phyloP scores from a whole-genome alignment of 2,888 invertebrate genomes.

The Silvanus unidentatus region DNA sequence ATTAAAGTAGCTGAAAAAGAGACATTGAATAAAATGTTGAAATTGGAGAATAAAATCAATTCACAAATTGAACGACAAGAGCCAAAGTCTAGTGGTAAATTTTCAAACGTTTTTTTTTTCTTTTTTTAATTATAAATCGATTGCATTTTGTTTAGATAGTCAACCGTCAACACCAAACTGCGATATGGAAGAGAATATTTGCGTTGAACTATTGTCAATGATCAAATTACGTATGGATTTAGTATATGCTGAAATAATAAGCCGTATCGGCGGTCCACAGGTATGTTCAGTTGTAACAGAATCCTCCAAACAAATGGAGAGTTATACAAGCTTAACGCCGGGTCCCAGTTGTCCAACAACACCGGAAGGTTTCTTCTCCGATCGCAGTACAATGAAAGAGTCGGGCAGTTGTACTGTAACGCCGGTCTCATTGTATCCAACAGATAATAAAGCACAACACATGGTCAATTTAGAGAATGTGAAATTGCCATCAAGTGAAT shows the following conservation, averaged over 20 bases:
- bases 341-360: constrained; percentile 40
- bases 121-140: background rate
- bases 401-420: too few relatives aligned
- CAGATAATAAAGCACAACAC: too few relatives aligned
- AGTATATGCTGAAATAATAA: constrained; percentile 72
- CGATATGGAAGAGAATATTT: background rate
- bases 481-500: constrained; percentile 17
- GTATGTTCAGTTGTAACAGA: constrained; percentile 46
- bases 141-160: background rate
- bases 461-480: too few relatives aligned
- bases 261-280: constrained; percentile 50
- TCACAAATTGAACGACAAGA: constrained; percentile 35
- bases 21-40: constrained; percentile 43
- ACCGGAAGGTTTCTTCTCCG: constrained; percentile 40
- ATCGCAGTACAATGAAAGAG: constrained; percentile 20
- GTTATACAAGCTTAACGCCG: constrained; percentile 30
- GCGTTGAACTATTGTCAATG: constrained; percentile 68
- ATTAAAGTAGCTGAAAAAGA: constrained; percentile 41
- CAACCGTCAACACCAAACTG: background rate
- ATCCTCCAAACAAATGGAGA: constrained; percentile 32
- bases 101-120: too few relatives aligned
- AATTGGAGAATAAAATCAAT: constrained; percentile 40
- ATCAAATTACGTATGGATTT: constrained; percentile 73
- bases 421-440: too few relatives aligned
- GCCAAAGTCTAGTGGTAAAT: too few relatives aligned